Base-by-base conservation (phyloP, 2,113 vertebrate genomes). In the Perca flavescens region DNA sequence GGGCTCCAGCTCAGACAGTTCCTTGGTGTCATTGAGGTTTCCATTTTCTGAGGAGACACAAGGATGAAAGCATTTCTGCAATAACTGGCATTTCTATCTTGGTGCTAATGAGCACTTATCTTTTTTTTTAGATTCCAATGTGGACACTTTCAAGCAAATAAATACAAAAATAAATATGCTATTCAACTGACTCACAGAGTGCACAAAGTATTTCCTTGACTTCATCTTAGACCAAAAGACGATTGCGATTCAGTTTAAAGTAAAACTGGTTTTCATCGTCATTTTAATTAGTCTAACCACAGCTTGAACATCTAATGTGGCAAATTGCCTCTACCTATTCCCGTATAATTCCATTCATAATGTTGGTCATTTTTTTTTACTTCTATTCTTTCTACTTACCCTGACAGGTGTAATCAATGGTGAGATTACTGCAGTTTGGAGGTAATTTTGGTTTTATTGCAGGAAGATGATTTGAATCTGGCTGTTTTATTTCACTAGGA, bases 301-400 rank as follows among this genome's bases (percentile, higher is more conserved):
- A 34, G 15, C 34, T 21, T 36, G 49, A 46, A 4, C 5, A 16
- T 77, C 34, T 77, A 15, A 54, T 19, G 15, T 40, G 50, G n/a
- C 19, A 43, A 43, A 43, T 11, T 43, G 28, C 31, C 3, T 47
- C 8, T 1, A 31, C 2, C 0, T 5, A 11, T 66, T 54, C 54
- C 21, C 10, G 9, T 31, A 6, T 80, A 34, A 54, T 54, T 69
- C 12, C 14, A 46, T 52, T 52, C 12, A 21, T n/a, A 36, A 66
- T 71, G 54, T 47, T 64, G 16, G 0, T 25, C 25, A 25, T 25
- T 25, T 25, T 25, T 25, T 25, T 25, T 25, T 25, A 52, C 19
- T 52, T 69, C 1, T 3, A 16, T 16, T 64, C 11, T 25, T 1
- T 65, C 10, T 2, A 63, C 89, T 92, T 73, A 95, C 93, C 65